Base-by-base conservation (phyloP, 1,140 invertebrate genomes). In the Caerostris extrusa region DNA sequence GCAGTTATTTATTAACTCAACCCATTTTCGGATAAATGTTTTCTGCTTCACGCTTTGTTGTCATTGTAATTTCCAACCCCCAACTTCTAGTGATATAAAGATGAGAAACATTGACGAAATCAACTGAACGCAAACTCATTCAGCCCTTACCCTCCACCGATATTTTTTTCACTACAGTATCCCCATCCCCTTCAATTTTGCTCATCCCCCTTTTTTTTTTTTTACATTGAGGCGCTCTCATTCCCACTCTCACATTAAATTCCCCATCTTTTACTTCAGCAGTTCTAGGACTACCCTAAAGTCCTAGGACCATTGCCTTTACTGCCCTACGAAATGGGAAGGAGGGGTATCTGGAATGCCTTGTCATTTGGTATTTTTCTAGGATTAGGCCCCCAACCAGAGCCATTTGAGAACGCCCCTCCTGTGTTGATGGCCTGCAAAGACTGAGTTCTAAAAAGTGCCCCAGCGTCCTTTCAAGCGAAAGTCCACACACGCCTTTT, bases 341-440 rank as follows among this genome's bases (percentile, higher is more conserved):
- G 90, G 89, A n/a, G 55, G 60, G 81, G 64, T 86, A 71, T 50
- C 34, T n/a, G 69, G 81, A 93, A 93, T 89, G 92, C 69, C 67
- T 93, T 93, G 92, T 93, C 92, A 89, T 93, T 93, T 93, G 92
- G 92, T 93, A 88, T 93, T 93, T 93, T 93, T 93, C 92, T 93
- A 55, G 92, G 92, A 93, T 93, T 93, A 93, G 85, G 69, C 85
- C 85, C 57, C 83, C 83, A 67, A 69, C 91, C 34, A 64, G 19
- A 77, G 67, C 91, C 91, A 93, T 93, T 93, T 93, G 55, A 93
- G 91, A 55, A 85, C 91, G 61, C 83, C 91, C 91, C n/a, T 86
- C 91, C 64, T 53, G 91, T 87, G 91, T 93, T 93, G 91, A 93
- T 93, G 83, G 91, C 83, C 91, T 58, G 83, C 91, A 93, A 82